Conservation (phyloP, 1,140 invertebrate genomes). For the Drosophila bocqueti region DNA sequence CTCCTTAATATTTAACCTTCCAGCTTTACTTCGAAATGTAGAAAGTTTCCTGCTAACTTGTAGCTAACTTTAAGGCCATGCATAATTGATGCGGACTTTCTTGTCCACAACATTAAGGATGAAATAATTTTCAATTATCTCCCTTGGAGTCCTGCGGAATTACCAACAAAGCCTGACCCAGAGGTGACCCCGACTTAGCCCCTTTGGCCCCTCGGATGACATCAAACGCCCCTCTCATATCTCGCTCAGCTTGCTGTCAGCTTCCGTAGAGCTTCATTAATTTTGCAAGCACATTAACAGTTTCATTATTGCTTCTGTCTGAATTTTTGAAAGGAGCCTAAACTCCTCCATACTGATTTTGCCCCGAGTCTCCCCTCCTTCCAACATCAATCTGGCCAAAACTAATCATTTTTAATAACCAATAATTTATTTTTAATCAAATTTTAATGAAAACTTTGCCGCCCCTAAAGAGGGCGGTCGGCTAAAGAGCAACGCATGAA, state of each 20-base stretch:
- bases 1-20: neutral
- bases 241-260: slow-evolving; percentile 36
- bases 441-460: slow-evolving; percentile 79
- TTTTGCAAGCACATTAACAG: slow-evolving; percentile 71
- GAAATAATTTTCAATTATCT: slow-evolving; percentile 47
- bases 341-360: neutral
- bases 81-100: slow-evolving; percentile 34
- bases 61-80: slow-evolving; percentile 17
- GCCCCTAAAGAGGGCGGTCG: slow-evolving; percentile 41
- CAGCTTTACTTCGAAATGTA: no score
- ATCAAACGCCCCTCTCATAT: slow-evolving; percentile 22
- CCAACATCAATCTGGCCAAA: slow-evolving; percentile 54
- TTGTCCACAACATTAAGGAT: slow-evolving; percentile 28
- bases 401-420: slow-evolving; percentile 84
- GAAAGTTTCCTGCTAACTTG: neutral
- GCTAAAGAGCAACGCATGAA: slow-evolving; percentile 48
- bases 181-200: slow-evolving; percentile 1
- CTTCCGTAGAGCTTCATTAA: slow-evolving; percentile 56
- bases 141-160: slow-evolving; percentile 8
- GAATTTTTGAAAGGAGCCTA: slow-evolving; percentile 17
- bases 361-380: neutral
- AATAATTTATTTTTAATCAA: slow-evolving; percentile 84
- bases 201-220: slow-evolving; percentile 5
- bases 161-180: slow-evolving; percentile 8
- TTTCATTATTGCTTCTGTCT: slow-evolving; percentile 70